A percentile compares a stretch with the other conserved stretches of the same genome.
These are phyloP conservation scores for Acanthosoma haemorrhoidale DNA, from an alignment of 2,888 invertebrate species.

Conservation along the genomic window DNA sequence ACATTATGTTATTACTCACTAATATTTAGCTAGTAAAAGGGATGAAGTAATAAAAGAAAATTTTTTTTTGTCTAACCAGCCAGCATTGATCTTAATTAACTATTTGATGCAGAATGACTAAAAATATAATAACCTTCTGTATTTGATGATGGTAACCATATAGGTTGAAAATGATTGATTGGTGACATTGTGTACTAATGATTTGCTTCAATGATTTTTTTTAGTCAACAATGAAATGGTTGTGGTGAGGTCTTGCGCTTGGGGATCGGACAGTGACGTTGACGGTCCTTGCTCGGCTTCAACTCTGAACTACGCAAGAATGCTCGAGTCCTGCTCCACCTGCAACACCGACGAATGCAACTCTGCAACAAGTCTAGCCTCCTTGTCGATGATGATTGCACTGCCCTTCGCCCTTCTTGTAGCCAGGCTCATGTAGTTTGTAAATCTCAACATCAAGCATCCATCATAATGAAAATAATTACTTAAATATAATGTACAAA, in stretches of 20 bases:
- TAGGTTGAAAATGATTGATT: too few relatives aligned
- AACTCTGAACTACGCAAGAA: slow-evolving; percentile 51
- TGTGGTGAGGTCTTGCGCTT: slow-evolving; percentile 56
- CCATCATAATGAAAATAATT: neutral
- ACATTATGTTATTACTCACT: too few relatives aligned
- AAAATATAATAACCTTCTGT: too few relatives aligned
- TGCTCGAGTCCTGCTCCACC: slow-evolving; percentile 59
- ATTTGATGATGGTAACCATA: too few relatives aligned
- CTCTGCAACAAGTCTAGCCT: slow-evolving; percentile 51
- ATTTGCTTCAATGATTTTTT: too few relatives aligned
- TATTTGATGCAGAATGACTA: too few relatives aligned
- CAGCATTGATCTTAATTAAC: too few relatives aligned
- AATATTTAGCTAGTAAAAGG: too few relatives aligned
- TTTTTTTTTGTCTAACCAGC: too few relatives aligned
- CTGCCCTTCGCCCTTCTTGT: slow-evolving; percentile 29
- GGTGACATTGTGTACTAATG: too few relatives aligned
- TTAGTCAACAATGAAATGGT: slow-evolving; percentile 53
- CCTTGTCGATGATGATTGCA: slow-evolving; percentile 32
- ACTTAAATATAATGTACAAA: neutral
- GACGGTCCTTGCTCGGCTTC: slow-evolving; percentile 51
- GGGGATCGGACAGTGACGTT: slow-evolving; percentile 54
- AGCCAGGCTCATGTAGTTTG: slow-evolving; percentile 10
- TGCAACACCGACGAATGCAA: slow-evolving; percentile 67
- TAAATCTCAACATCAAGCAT: neutral
- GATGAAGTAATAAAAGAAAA: too few relatives aligned